Percentiles rank a stretch among this genome's conserved stretches.
phyloP scores from a whole-genome alignment of 2,888 invertebrate species.

The Gari tellinella region DNA sequence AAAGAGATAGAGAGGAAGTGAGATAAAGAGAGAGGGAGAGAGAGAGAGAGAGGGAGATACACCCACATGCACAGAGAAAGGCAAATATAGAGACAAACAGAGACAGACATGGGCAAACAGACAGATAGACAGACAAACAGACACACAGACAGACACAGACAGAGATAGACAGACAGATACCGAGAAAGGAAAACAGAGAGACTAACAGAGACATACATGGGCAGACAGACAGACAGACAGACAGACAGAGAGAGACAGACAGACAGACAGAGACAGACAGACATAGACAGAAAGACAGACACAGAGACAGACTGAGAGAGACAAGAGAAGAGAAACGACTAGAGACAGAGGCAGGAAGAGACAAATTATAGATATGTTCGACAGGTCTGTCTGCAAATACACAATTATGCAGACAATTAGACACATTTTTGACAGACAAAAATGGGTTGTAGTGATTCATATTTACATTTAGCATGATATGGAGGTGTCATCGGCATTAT shows the following conservation, averaged over 20 bases:
- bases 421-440: too few relatives aligned
- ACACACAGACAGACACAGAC: background rate
- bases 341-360: too few relatives aligned
- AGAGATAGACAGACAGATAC: background rate
- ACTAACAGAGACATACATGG: background rate
- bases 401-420: too few relatives aligned
- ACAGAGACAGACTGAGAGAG: background rate
- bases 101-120: background rate
- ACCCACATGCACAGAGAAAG: background rate
- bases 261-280: background rate
- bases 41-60: background rate
- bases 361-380: too few relatives aligned
- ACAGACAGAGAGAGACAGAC: background rate
- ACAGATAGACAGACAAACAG: background rate
- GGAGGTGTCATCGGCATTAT: too few relatives aligned
- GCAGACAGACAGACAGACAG: background rate
- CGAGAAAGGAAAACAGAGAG: background rate
- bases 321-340: too few relatives aligned
- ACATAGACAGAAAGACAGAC: background rate
- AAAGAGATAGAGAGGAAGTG: background rate
- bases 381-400: too few relatives aligned
- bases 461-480: too few relatives aligned
- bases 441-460: too few relatives aligned
- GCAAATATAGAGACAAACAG: background rate
- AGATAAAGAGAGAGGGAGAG: background rate